Percentiles rank a stretch among this genome's conserved stretches.
Conservation (phyloP, 2,113 vertebrate species). For the Aptenodytes forsteri region DNA sequence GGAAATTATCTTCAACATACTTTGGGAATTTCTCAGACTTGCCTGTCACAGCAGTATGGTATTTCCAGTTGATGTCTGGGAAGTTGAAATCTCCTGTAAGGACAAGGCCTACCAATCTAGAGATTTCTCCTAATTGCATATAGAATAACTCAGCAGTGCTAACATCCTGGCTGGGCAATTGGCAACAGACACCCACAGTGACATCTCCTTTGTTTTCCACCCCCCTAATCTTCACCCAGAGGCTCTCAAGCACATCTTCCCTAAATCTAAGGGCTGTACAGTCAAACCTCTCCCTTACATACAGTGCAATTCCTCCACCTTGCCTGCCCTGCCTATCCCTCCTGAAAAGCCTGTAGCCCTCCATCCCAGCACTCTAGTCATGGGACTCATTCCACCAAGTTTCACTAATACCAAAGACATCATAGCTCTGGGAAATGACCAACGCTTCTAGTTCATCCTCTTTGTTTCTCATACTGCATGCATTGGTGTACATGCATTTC, state of each 20-base stretch:
- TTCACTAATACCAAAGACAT: neutral
- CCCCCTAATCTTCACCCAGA: neutral
- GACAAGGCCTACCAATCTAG: neutral
- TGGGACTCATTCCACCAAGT: neutral
- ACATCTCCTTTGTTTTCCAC: neutral
- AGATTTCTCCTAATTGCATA: neutral
- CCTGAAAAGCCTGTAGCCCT: neutral
- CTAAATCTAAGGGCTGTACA: neutral
- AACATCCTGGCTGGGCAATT: neutral
- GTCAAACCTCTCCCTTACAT: neutral
- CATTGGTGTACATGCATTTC: neutral
- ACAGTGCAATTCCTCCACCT: neutral
- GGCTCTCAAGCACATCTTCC: neutral
- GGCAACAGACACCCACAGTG: neutral
- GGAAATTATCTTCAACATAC: neutral
- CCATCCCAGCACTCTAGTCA: neutral
- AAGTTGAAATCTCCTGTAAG: neutral
- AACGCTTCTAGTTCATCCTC: neutral
- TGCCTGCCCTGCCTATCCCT: neutral
- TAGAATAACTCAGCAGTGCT: neutral
- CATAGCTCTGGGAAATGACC: neutral
- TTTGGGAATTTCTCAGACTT: neutral
- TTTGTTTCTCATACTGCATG: neutral
- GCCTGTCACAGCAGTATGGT: neutral
- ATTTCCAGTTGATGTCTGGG: neutral